Evolutionary conservation across 2,888 invertebrate genomes (phyloP), one percentile per base, ranked within the genome.

Genomic region (Mamestra brassicae): DNA sequence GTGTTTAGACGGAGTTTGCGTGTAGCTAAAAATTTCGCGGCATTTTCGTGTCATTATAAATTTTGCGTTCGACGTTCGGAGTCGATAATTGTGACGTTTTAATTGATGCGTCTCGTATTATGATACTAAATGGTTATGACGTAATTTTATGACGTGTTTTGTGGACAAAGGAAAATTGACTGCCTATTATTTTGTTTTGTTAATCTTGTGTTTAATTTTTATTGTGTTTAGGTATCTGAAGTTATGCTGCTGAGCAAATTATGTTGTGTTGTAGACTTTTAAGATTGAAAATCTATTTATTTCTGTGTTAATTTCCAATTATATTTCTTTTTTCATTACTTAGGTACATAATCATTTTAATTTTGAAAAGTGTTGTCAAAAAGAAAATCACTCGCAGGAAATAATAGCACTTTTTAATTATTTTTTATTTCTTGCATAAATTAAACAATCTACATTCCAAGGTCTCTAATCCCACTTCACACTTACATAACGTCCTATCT

Each of bases 1-100:
- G 92, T 92, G 90, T 93, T 90, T 89, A 90, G 89, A 88, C 85
- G 85, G 77, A 86, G 90, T 85, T 91, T 78, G 93, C 92, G 93
- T 93, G 93, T 88, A 83, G 85, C 87, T 83, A 81, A 84, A 87
- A 84, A 86, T 86, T 87, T 88, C 86, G 89, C 89, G 88, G 85
- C 85, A 85, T 90, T 88, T 88, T 84, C 80, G 78, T 85, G 81
- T 84, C 83, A 86, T 87, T 86, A 83, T 74, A 74, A 76, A 85
- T 84, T 78, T 70, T 70, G 66, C 52, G 63, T 85, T 82, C 68
- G 69, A 77, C 74, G 64, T 82, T 80, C 63, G 38, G 42, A 67
- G n/a, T 61, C 66, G 65, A 74, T 85, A 80, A 78, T 80, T 67
- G 73, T 71, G 50, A 74, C 57, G 55, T 75, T 65, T 71, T 76